Evolutionary conservation across 2,797 vertebrate genomes (phyloP), one percentile per base, ranked within the genome.

Genomic region (Poeciliopsis infans): DNA sequence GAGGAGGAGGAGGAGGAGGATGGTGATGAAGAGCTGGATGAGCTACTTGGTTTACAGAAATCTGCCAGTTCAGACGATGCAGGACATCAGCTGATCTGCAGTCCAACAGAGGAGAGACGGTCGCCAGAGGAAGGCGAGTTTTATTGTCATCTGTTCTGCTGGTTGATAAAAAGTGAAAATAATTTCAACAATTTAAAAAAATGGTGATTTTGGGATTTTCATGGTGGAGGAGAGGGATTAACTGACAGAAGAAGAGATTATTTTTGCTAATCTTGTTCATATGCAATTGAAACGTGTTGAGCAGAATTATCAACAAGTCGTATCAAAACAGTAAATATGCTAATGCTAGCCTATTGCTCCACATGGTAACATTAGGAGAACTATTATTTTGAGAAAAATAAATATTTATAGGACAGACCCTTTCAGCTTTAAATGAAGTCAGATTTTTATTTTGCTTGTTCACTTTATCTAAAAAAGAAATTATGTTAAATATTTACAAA

Each of bases 21-120:
- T 45, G 43, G 91, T 28, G 97, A 98, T 25, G 94, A 97, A 81
- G 97, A 98, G 77, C 93, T 99, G 79, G 97, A 99, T 85, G 91
- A 94, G 87, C 95, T 99, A 77, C 96, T 99, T 39, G 90, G 86
- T 85, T 92, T 99, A 84, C 95, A 97, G 81, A 95, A 93, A 12
- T 94, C 97, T 0, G 15, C 36, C 0, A 36, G 84, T 11, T 72
- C 18, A 45, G 68, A 25, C 33, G 47, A 71, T 4, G 78, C 76
- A 20, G 1, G n/a, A 39, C 79, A 25, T 20, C 74, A 87, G 66
- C 28, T 47, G 5, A 51, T 45, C 68, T 13, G 20, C n/a, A 77
- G 18, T 8, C 5, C 45, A 41, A 85, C 78, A 0, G 66, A 81
- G 75, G 74, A 84, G 77, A 55, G 28, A 0, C 8, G 15, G 0